Conservation (phyloP, 2,797 vertebrate genomes). For the Mus spretus region DNA sequence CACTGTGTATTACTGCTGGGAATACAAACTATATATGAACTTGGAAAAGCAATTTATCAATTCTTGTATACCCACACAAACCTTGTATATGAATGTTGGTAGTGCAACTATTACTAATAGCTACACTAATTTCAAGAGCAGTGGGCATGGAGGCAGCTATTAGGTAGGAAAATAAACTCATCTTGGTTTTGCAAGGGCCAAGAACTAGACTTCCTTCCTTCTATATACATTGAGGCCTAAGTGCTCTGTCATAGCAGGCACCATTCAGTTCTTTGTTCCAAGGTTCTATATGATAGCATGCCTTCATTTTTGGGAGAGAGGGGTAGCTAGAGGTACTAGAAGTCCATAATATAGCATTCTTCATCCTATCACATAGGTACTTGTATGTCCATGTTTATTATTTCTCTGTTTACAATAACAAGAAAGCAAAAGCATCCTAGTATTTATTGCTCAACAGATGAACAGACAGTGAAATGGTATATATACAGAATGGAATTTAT, state of each 20-base stretch:
- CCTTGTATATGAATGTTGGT: neutral
- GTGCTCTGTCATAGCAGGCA: neutral
- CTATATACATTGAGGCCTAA: neutral
- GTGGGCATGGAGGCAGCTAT: neutral
- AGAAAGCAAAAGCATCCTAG: neutral
- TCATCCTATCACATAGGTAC: neutral
- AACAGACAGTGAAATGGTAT: neutral
- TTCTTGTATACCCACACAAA: neutral
- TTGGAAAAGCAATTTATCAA: neutral
- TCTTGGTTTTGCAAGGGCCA: neutral
- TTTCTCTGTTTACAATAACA: neutral
- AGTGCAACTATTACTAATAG: neutral
- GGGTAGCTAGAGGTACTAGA: neutral
- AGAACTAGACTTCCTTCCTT: neutral
- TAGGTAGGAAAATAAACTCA: neutral
- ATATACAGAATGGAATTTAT: neutral
- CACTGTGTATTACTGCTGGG: neutral
- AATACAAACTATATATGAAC: neutral
- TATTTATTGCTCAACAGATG: neutral
- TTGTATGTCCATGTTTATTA: neutral
- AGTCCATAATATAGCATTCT: neutral
- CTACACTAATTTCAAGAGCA: neutral
- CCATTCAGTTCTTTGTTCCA: neutral
- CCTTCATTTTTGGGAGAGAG: neutral
- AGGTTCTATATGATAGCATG: neutral